phyloP scores from a whole-genome alignment of 2,888 invertebrate genomes.

The Nudaria mundana region DNA sequence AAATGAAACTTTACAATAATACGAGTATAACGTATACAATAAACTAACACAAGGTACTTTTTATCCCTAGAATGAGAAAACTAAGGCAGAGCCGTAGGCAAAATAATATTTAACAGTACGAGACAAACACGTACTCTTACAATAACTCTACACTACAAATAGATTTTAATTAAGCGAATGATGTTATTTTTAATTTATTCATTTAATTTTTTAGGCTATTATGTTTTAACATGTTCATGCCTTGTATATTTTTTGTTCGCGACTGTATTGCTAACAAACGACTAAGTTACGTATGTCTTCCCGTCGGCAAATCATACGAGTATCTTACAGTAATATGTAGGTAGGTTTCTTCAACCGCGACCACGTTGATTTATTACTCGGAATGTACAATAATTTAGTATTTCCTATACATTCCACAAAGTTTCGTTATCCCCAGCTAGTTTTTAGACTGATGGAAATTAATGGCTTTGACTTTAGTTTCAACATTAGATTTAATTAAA shows the following conservation, averaged over 20 bases:
- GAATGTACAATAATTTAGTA: slow-evolving; percentile 22
- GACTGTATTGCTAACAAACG: slow-evolving; percentile 23
- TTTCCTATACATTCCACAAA: slow-evolving; percentile 7
- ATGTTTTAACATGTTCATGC: too few relatives aligned
- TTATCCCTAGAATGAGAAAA: too few relatives aligned
- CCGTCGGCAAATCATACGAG: slow-evolving; percentile 32
- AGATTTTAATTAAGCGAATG: too few relatives aligned
- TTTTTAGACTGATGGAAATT: slow-evolving; percentile 15
- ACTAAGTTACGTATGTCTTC: slow-evolving; percentile 23
- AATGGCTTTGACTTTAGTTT: slow-evolving; percentile 2
- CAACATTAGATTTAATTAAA: neutral
- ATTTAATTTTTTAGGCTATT: too few relatives aligned
- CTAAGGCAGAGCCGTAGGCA: too few relatives aligned
- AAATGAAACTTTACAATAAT: too few relatives aligned
- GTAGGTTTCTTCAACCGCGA: slow-evolving; percentile 29
- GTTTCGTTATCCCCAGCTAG: slow-evolving; percentile 13
- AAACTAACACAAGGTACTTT: too few relatives aligned
- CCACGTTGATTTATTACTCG: slow-evolving; percentile 22
- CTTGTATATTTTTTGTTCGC: neutral
- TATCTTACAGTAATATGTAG: slow-evolving; percentile 33
- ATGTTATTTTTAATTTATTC: too few relatives aligned
- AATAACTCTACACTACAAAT: too few relatives aligned
- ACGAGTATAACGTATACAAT: too few relatives aligned
- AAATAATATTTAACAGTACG: too few relatives aligned
- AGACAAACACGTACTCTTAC: too few relatives aligned